Evolutionary conservation across 2,113 vertebrate genomes (phyloP), one percentile per base, ranked within the genome.

Genomic region (Rousettus leschenaultii): DNA sequence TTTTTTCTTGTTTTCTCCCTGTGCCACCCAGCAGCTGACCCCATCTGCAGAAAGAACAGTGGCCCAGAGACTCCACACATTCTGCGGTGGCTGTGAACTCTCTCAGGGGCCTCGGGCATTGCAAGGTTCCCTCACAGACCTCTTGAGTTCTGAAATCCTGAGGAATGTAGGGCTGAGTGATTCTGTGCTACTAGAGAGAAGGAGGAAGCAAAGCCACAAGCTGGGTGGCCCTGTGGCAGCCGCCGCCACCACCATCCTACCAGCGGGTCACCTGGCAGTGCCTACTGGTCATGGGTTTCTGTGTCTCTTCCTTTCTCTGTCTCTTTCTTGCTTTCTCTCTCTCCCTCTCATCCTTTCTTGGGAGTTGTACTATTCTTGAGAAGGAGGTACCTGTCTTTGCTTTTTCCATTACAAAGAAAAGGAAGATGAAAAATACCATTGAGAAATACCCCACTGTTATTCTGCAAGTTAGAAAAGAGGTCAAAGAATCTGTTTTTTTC

Each of bases 111-210:
- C 74, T 71, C 18, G 14, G 70, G 51, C 21, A 16, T 33, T 2
- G 70, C 82, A 57, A 38, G 79, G 22, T 57, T 71, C 30, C 94
- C 75, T 90, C 57, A 40, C 28, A 22, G 7, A 61, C 30, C 71
- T 86, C 83, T 70, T 0, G 28, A 65, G 35, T 26, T 91, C 59
- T 38, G 87, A 96, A 95, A 75, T 35, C 28, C 57, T 0, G 45
- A 96, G 84, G 82, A 89, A 71, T 88, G 48, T 5, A 53, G 93
- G 84, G 79, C 45, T 86, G 83, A 96, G n/a, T 70, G 89, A 89
- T 15, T 82, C 68, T 78, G 55, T 51, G 74, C n/a, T 51, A 12
- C 86, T n/a, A 35, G 28, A 75, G 45, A 95, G 71, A 83, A 12
- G 86, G 95, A 95, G 59, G 61, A 70, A 90, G 71, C 74, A 15